Evolutionary conservation across 2,888 invertebrate genomes (phyloP), one percentile per base, ranked within the genome.

Genomic region (Orchesellides sinensis): DNA sequence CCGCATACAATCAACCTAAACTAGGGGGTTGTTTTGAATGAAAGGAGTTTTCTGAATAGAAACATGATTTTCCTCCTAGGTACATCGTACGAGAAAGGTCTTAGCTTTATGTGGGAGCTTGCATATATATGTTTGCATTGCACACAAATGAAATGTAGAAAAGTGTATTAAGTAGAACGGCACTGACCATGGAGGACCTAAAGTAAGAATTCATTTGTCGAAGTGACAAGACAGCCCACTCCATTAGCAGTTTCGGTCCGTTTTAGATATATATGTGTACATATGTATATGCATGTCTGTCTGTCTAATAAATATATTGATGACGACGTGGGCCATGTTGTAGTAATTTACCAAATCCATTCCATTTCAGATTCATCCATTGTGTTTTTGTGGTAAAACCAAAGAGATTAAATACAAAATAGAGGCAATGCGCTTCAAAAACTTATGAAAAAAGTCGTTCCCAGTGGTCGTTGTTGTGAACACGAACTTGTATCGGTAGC

Each of bases 301-400:
- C 66, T 19, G 19, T 10, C 5, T 32, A 54, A 65, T 66, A 27
- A 54, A 25, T 54, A 54, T 47, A 54, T 75, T 61, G 75, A 77
- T 56, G 47, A 52, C 29, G 68, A 77, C 59, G 52, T 29, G 68
- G 59, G 45, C 59, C 45, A 77, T n/a, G 54, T 47, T 59, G 21
- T 8, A 47, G 45, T 59, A 77, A 77, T 77, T 77, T 77, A 68
- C 75, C 75, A 75, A 75, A 68, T 47, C 77, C 77, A 59, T 68
- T 68, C 59, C 68, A 25, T 68, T 68, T 59, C 77, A 77, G 68
- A 56, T 68, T 32, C 66, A 10, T 56, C 75, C 54, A 27, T 40
- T 63, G 27, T 59, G 35, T 21, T 40, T 47, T 47, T 68, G 14
- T 68, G 47, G 49, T 17, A 45, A 40, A 49, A 49, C 49, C 1